A percentile compares a stretch with the other conserved stretches of the same genome.
These are phyloP conservation scores for Threskiornis aethiopicus DNA, from an alignment of 2,797 vertebrate species.

Conservation along the genomic window DNA sequence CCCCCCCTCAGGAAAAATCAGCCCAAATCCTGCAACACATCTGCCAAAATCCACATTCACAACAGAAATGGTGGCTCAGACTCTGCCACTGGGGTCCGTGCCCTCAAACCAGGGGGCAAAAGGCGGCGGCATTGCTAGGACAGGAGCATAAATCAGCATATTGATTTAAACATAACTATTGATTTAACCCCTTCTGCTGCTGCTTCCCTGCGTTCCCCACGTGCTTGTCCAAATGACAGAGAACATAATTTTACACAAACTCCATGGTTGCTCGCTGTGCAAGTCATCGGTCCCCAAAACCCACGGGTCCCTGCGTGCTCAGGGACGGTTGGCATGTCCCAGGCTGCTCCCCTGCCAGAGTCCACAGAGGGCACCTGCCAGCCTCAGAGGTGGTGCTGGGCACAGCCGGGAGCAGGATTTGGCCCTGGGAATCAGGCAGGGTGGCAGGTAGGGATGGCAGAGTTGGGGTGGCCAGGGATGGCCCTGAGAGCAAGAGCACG, in stretches of 20 bases:
- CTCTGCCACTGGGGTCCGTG: neutral
- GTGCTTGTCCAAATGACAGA: neutral
- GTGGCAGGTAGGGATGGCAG: neutral
- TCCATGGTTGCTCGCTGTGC: neutral
- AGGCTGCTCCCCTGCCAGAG: neutral
- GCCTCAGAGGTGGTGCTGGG: neutral
- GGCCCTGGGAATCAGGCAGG: neutral
- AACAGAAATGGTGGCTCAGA: neutral
- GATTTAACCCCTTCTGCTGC: neutral
- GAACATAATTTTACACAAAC: neutral
- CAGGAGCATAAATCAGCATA: neutral
- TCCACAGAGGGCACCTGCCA: neutral
- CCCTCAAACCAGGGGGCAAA: neutral
- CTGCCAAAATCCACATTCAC: neutral
- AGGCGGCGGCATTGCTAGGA: neutral
- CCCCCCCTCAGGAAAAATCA: fast-evolving
- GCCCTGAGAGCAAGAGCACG: neutral
- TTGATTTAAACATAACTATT: neutral
- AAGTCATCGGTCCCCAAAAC: neutral
- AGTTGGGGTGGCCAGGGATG: neutral
- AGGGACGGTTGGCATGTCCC: neutral
- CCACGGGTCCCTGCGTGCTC: fast-evolving
- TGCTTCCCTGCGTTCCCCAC: neutral
- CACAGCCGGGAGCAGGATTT: neutral
- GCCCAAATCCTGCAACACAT: neutral